Conservation (phyloP, 2,888 invertebrate species). For the Apamea monoglypha region DNA sequence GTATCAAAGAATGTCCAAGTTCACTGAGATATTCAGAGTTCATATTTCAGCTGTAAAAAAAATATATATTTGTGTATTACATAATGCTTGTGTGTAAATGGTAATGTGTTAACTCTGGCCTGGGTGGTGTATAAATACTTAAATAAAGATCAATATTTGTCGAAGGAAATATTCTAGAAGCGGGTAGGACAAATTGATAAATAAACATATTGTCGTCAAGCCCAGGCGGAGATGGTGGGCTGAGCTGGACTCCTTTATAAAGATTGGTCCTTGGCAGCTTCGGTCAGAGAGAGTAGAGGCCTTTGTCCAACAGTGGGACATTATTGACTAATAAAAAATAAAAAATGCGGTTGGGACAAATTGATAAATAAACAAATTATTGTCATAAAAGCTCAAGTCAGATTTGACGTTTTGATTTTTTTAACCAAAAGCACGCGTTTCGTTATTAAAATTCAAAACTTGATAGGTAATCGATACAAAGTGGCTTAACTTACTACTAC, state of each 20-base stretch:
- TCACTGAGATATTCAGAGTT: neutral
- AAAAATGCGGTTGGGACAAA: no score
- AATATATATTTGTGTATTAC: neutral
- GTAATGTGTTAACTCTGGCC: neutral
- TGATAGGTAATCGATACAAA: neutral
- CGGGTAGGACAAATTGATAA: neutral
- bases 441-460: neutral
- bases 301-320: no score
- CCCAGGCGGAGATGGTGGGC: no score
- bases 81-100: neutral
- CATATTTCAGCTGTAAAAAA: neutral
- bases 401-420: neutral
- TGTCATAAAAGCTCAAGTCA: neutral
- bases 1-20: neutral
- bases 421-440: neutral
- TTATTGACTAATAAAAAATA: no score
- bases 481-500: no score
- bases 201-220: neutral
- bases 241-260: no score
- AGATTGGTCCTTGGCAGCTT: no score
- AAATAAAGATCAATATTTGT: neutral
- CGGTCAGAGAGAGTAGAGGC: no score
- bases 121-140: neutral
- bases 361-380: neutral
- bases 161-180: neutral